These are phyloP conservation scores for Nestor notabilis DNA, from an alignment of 2,113 vertebrate species.

Conservation along the genomic window DNA sequence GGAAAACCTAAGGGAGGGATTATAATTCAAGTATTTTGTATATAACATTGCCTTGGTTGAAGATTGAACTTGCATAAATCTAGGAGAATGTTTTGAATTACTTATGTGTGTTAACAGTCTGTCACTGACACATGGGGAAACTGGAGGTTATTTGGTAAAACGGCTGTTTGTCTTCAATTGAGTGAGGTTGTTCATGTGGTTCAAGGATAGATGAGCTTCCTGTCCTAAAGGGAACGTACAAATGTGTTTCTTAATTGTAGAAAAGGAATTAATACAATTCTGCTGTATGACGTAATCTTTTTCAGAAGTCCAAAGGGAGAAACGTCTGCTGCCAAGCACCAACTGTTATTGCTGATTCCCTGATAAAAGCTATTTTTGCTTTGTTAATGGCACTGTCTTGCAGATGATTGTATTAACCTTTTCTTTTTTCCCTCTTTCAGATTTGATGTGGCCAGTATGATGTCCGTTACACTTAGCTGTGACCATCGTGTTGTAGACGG, in stretches of 20 bases:
- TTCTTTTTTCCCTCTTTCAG: conserved; percentile 56
- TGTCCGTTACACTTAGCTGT: conserved; percentile 96
- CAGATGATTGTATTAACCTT: background rate
- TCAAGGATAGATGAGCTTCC: background rate
- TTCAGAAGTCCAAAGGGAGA: background rate
- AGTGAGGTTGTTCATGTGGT: background rate
- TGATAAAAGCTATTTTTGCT: background rate
- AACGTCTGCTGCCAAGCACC: background rate
- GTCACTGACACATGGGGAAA: background rate
- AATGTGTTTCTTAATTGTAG: background rate
- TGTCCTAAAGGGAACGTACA: background rate
- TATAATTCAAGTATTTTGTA: background rate
- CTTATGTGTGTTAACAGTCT: background rate
- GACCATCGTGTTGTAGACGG: conserved; percentile 95
- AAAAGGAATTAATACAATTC: background rate
- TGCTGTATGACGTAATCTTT: background rate
- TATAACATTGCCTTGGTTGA: background rate
- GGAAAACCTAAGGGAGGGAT: background rate
- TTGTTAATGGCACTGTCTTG: background rate
- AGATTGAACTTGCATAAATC: background rate
- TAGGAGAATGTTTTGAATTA: background rate
- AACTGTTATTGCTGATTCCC: background rate
- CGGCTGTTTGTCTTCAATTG: background rate
- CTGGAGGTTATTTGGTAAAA: background rate
- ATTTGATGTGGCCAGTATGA: conserved; percentile 91